phyloP scores from a whole-genome alignment of 2,113 vertebrate genomes.

The Alexandromys fortis region DNA sequence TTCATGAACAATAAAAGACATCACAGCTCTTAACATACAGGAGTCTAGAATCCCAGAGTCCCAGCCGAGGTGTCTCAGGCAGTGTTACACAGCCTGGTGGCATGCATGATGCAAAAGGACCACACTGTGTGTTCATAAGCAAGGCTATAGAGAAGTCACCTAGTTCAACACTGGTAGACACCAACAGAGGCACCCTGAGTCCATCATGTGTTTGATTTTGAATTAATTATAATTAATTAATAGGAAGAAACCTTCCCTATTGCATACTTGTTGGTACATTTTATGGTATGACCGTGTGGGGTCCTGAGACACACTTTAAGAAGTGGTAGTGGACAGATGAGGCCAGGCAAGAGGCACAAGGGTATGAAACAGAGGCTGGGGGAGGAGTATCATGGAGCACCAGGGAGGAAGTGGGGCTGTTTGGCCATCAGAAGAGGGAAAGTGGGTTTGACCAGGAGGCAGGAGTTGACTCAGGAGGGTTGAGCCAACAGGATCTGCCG shows the following conservation, averaged over 20 bases:
- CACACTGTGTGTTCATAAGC: background rate
- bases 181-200: background rate
- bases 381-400: accelerated
- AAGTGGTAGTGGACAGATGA: background rate
- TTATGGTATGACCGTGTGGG: background rate
- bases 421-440: background rate
- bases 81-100: no score
- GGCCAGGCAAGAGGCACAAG: background rate
- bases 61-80: background rate
- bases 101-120: no score
- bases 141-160: background rate
- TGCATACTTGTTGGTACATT: background rate
- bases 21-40: background rate
- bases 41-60: background rate
- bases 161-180: background rate
- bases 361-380: background rate
- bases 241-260: background rate
- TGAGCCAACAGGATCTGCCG: background rate
- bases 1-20: background rate
- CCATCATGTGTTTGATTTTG: background rate
- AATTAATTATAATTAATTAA: background rate
- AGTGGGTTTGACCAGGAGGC: accelerated
- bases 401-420: background rate
- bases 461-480: no score
- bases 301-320: background rate